Evolutionary conservation across 2,113 vertebrate genomes (phyloP).

Genomic region (Pogonocichla stellata): DNA sequence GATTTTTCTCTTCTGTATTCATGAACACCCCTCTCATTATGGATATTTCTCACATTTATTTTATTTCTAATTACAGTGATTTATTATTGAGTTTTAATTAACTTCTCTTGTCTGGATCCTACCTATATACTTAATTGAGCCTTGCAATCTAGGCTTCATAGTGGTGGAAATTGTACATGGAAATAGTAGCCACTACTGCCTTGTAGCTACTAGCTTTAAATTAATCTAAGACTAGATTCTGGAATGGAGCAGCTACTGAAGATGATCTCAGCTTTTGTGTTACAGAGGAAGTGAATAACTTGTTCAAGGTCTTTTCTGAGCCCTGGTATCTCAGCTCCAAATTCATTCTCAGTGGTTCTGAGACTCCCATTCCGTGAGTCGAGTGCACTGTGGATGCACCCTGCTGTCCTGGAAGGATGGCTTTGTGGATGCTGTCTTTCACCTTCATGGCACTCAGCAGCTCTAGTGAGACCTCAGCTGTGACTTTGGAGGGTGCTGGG

Average conservation of each 20-base stretch:
- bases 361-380: accelerated
- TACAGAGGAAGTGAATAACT: background rate
- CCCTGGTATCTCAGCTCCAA: background rate
- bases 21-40: background rate
- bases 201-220: background rate
- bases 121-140: background rate
- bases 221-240: background rate
- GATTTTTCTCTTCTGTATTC: slow-evolving; percentile 22
- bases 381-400: accelerated
- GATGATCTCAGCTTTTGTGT: background rate
- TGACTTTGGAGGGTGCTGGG: background rate
- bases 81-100: slow-evolving; percentile 48
- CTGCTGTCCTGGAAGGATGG: background rate
- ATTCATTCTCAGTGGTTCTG: background rate
- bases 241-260: background rate
- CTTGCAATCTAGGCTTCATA: background rate
- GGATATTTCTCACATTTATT: slow-evolving; percentile 20
- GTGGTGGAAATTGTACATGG: background rate
- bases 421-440: background rate
- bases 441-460: background rate
- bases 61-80: slow-evolving; percentile 54
- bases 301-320: background rate
- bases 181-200: background rate
- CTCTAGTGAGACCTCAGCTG: background rate
- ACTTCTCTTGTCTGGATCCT: background rate